These are phyloP conservation scores for Eurosta solidaginis DNA, from an alignment of 1,140 invertebrate species.

Conservation along the genomic window DNA sequence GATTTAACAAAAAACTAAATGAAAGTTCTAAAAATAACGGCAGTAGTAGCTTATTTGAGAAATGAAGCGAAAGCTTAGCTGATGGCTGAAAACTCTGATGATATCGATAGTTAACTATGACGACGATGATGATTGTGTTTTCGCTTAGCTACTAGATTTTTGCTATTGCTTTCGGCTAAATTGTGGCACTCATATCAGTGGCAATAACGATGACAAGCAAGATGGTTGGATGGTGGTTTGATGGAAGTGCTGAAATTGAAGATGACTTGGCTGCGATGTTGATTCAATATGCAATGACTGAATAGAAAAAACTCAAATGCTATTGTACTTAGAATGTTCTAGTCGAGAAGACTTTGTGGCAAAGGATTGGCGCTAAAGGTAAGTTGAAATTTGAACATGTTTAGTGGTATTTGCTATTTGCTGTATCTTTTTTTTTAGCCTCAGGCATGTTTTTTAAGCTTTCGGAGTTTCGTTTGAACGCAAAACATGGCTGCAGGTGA, in stretches of 20 bases:
- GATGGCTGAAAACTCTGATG: not conserved
- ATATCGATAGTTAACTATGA: not conserved
- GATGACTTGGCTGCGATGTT: not conserved
- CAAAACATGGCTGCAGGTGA: conserved; percentile 6
- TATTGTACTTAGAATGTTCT: not conserved
- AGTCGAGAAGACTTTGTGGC: not conserved
- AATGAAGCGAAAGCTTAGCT: not conserved
- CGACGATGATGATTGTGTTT: not conserved
- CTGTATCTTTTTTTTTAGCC: not conserved
- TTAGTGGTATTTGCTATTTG: too few species aligned
- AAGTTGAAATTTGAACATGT: not conserved
- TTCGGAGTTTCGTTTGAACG: not conserved
- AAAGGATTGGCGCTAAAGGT: not conserved
- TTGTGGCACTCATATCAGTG: not conserved
- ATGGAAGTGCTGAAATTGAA: too few species aligned
- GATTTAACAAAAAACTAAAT: not conserved
- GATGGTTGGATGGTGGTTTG: too few species aligned
- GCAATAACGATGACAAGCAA: not conserved
- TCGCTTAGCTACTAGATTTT: not conserved
- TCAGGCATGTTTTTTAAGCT: not conserved
- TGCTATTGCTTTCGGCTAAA: not conserved
- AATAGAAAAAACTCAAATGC: not conserved
- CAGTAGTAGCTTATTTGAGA: not conserved
- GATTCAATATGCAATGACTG: not conserved
- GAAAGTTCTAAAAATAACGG: not conserved